Evolutionary conservation across 1,140 invertebrate genomes (phyloP), one percentile per base, ranked within the genome.

Genomic region (Frieseomelitta varia): DNA sequence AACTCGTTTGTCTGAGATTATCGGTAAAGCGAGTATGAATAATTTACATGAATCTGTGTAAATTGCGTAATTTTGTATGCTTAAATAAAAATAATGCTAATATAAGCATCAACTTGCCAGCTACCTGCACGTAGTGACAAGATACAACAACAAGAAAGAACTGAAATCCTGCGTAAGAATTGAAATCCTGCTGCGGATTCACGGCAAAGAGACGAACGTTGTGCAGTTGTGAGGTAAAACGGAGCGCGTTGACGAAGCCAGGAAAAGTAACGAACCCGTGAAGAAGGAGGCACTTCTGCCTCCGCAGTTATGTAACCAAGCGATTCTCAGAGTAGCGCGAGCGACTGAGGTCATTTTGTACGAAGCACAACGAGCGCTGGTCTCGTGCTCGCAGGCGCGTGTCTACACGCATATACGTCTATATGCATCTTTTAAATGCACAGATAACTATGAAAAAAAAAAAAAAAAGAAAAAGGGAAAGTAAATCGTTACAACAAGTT

Each of bases 271-370:
- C 69, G 75, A 83, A 72, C 72, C 27, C 83, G 58, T 61, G 72
- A 71, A 53, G 30, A 47, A 77, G 86, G 85, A 81, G 88, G 82
- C 79, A 87, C 88, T 87, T 90, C 77, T 90, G 79, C 86, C 85
- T 90, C 65, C 78, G 79, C 88, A 55, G 73, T 90, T 90, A 90
- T 88, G 82, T 90, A 90, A 90, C 72, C 79, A 81, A 83, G 47
- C 79, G 89, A 90, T 90, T 88, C 89, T 90, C 86, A 86, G 84
- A 90, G 89, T 81, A 84, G 76, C 79, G 76, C 71, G 88, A 85
- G 80, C 79, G 63, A 80, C 79, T 86, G 79, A 88, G 81, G 86
- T 89, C 84, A 87, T 90, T 90, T 87, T 85, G 84, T 68, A 68
- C 81, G 65, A 58, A 76, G 85, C 74, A 51, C 61, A 73, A 86